A percentile compares a stretch with the other conserved stretches of the same genome.
These are phyloP conservation scores for Pachymerium ferrugineum DNA, from an alignment of 2,888 invertebrate species.

Conservation along the genomic window DNA sequence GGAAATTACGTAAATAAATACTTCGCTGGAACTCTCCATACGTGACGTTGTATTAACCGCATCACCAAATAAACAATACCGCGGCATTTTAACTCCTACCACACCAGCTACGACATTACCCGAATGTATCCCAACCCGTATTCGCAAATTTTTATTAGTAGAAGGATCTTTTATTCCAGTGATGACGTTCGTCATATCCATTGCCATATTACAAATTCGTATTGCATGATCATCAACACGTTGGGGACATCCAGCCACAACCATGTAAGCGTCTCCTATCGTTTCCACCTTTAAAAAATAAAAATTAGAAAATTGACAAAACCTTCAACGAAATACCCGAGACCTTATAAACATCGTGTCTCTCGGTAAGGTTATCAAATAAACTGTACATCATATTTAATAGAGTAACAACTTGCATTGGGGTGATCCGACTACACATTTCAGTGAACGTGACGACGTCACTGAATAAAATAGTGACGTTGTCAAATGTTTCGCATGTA, in stretches of 20 bases:
- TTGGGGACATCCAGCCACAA: constrained; percentile 90
- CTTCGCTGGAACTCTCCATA: constrained; percentile 87
- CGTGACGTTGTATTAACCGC: constrained; percentile 85
- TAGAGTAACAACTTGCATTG: constrained; percentile 97
- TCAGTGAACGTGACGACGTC: constrained; percentile 97
- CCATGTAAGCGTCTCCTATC: constrained; percentile 98
- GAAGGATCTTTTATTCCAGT: constrained; percentile 86
- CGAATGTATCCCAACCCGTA: constrained; percentile 63
- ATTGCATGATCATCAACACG: constrained; percentile 85
- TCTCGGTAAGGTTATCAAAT: constrained; percentile 88
- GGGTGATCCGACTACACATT: constrained; percentile 90
- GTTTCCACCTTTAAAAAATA: constrained; percentile 72
- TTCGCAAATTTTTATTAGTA: constrained; percentile 57
- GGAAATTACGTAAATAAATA: constrained; percentile 31
- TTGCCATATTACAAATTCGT: constrained; percentile 88
- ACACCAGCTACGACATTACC: constrained; percentile 91
- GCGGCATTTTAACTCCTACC: constrained; percentile 88
- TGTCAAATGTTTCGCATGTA: constrained; percentile 96
- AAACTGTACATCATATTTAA: constrained; percentile 92
- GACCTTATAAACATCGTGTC: constrained; percentile 92
- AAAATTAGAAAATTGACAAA: background rate
- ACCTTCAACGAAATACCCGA: background rate
- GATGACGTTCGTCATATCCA: constrained; percentile 93
- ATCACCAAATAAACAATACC: constrained; percentile 79
- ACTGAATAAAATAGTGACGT: constrained; percentile 92